A percentile compares a stretch with the other conserved stretches of the same genome.
These are phyloP conservation scores for Geotrypetes seraphini DNA, from an alignment of 2,797 vertebrate genomes.

Conservation along the genomic window DNA sequence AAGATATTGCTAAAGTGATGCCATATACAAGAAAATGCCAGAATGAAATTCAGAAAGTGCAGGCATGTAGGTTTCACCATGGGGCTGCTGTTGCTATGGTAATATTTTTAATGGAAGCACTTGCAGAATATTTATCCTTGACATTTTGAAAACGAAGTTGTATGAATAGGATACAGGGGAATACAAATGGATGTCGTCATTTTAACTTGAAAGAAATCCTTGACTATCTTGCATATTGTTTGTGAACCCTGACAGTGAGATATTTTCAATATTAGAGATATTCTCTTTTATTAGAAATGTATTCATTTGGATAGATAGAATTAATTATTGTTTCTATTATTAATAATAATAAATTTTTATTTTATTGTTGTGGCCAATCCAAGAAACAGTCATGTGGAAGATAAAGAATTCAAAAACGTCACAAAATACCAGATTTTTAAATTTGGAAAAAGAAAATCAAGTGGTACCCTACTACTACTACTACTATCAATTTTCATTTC, in stretches of 20 bases:
- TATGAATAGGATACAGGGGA: slow-evolving; percentile 29
- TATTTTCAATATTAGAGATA: slow-evolving; percentile 3
- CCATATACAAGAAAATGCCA: too few species aligned
- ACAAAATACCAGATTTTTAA: too few species aligned
- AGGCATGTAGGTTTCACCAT: slow-evolving; percentile 20
- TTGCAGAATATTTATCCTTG: slow-evolving; percentile 44
- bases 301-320: too few species aligned
- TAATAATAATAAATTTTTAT: too few species aligned
- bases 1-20: too few species aligned
- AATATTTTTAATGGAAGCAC: slow-evolving; percentile 34
- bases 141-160: slow-evolving; percentile 40
- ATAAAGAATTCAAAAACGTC: too few species aligned
- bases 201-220: slow-evolving; percentile 12
- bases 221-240: slow-evolving; percentile 8
- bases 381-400: too few species aligned
- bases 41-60: not conserved
- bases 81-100: slow-evolving; percentile 16
- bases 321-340: not conserved
- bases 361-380: too few species aligned
- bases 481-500: too few species aligned
- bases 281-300: not conserved
- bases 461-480: too few species aligned
- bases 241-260: not conserved
- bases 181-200: slow-evolving; percentile 27
- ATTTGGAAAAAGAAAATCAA: too few species aligned